Evolutionary conservation across 23 tunicate species (phyloP).

Genomic region (Trididemnum miniatum): DNA sequence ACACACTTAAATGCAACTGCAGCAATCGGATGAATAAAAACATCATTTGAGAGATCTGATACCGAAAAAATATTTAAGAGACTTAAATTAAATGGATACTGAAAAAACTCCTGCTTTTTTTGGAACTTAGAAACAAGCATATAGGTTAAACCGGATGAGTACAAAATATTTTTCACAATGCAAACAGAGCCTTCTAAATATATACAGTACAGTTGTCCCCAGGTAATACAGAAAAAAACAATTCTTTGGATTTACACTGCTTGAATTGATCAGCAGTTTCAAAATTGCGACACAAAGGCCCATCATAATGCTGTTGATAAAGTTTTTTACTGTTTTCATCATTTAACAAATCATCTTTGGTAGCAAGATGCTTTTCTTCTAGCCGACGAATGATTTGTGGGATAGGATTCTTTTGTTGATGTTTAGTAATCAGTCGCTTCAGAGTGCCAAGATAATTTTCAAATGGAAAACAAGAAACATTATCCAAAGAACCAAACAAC

Average conservation of each 20-base stretch:
- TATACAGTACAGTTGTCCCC: constrained; percentile 19
- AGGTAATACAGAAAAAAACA: background rate
- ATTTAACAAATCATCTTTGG: background rate
- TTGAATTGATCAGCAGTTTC: constrained; percentile 4
- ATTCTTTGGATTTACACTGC: background rate
- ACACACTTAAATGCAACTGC: constrained; percentile 10
- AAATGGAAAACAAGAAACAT: constrained; percentile 38
- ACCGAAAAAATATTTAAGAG: background rate
- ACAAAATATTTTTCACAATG: constrained; percentile 13
- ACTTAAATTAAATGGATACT: constrained; percentile 6
- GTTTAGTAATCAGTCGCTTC: constrained; percentile 22
- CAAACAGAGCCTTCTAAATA: constrained; percentile 3
- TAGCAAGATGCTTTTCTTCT: constrained; percentile 8
- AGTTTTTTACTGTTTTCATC: background rate
- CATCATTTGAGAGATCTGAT: background rate
- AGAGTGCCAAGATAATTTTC: constrained; percentile 36
- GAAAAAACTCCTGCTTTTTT: background rate
- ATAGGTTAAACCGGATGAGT: background rate
- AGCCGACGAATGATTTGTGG: constrained; percentile 20
- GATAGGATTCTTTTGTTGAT: constrained; percentile 15
- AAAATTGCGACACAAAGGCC: background rate
- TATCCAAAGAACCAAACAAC: constrained; percentile 31
- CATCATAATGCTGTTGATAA: constrained; percentile 5
- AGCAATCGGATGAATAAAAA: constrained; percentile 4
- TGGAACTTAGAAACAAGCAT: background rate